Evolutionary conservation across 2,113 vertebrate species (phyloP).

Genomic region (Sinocyclocheilus anshuiensis): DNA sequence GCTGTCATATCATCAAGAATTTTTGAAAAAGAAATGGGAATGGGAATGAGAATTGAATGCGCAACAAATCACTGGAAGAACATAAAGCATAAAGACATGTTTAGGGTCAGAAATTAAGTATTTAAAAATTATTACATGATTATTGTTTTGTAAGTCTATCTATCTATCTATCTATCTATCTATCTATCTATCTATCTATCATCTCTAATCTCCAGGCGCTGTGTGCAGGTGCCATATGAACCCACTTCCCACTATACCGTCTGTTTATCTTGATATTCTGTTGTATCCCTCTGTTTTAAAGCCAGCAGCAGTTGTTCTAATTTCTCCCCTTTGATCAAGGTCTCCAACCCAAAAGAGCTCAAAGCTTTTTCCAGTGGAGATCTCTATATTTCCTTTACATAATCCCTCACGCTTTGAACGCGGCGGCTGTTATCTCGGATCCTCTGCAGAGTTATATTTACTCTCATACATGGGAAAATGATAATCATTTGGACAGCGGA

Average conservation of each 20-base stretch:
- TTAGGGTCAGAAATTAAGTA: too few species aligned
- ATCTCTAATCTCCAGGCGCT: not conserved
- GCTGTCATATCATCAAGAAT: too few species aligned
- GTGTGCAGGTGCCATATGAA: conserved; percentile 35
- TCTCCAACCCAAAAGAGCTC: conserved; percentile 55
- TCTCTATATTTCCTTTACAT: conserved; percentile 60
- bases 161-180: not conserved
- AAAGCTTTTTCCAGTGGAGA: conserved; percentile 54
- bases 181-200: not conserved
- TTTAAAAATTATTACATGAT: too few species aligned
- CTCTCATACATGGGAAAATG: conserved; percentile 51
- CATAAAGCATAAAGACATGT: too few species aligned
- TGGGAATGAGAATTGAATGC: too few species aligned
- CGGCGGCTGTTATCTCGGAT: conserved; percentile 48
- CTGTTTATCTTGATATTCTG: conserved; percentile 24
- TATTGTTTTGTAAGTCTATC: not conserved
- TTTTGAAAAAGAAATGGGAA: too few species aligned
- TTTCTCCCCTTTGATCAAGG: conserved; percentile 65
- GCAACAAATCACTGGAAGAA: too few species aligned
- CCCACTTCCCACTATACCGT: not conserved
- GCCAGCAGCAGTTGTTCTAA: conserved; percentile 60
- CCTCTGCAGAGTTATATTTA: conserved; percentile 55
- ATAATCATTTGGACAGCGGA: conserved; percentile 47
- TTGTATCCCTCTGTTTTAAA: conserved; percentile 27
- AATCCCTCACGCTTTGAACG: conserved; percentile 60